phyloP scores from a whole-genome alignment of 2,888 invertebrate genomes.

The Drosophila kuntzei region DNA sequence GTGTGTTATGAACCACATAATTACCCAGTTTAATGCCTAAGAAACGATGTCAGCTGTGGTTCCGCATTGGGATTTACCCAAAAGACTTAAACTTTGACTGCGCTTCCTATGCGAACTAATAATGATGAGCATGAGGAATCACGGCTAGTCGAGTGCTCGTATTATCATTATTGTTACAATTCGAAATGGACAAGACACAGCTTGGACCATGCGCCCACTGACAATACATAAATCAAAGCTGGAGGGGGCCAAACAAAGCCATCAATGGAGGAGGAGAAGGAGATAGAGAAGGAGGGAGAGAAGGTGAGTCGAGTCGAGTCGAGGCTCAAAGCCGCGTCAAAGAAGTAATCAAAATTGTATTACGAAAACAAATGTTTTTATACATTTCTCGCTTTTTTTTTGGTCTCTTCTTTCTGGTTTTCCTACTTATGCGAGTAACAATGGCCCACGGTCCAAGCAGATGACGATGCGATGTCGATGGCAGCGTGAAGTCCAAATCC shows the following conservation, averaged over 20 bases:
- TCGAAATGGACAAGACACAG: conserved; percentile 62
- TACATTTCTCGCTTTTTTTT: conserved; percentile 53
- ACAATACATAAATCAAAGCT: conserved; percentile 60
- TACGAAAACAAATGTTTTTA: conserved; percentile 80
- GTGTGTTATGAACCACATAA: conserved; percentile 30
- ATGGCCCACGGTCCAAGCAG: conserved; percentile 46
- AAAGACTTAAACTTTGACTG: conserved; percentile 16
- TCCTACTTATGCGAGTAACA: conserved; percentile 49
- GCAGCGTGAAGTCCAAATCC: conserved; percentile 41
- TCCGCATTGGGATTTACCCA: conserved; percentile 66
- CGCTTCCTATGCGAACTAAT: conserved; percentile 44
- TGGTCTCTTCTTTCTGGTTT: conserved; percentile 12
- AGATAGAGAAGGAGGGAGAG: no score
- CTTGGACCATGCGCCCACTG: conserved; percentile 36
- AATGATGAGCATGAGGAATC: conserved; percentile 48
- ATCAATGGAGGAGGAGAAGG: conserved; percentile 51
- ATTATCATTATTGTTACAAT: conserved; percentile 68
- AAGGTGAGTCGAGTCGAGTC: neutral
- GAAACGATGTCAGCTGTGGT: conserved; percentile 66
- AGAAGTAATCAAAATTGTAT: conserved; percentile 81
- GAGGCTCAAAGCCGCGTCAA: conserved; percentile 60
- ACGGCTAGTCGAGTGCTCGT: conserved; percentile 25
- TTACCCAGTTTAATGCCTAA: conserved; percentile 18
- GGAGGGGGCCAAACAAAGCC: conserved; percentile 56
- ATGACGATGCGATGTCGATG: conserved; percentile 46